A percentile compares a stretch with the other conserved stretches of the same genome.
Conservation (phyloP, 2,797 vertebrate species). For the Dipus sagitta region DNA sequence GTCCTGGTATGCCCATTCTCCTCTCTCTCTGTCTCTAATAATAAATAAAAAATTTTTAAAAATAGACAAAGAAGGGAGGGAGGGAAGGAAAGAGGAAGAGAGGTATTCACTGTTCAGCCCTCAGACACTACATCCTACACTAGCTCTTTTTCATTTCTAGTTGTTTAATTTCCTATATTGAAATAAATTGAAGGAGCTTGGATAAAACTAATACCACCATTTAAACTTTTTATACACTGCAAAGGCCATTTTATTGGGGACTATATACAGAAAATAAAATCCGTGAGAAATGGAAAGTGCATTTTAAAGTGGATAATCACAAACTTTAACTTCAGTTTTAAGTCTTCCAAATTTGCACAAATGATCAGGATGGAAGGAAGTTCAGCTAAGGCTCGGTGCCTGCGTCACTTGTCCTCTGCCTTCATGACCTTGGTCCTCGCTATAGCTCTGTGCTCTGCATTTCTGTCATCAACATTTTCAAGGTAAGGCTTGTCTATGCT, state of each 20-base stretch:
- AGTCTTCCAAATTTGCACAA: conserved; percentile 16
- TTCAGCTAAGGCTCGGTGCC: background rate
- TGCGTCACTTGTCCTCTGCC: background rate
- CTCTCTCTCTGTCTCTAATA: no score
- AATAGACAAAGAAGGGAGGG: background rate
- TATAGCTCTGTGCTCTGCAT: background rate
- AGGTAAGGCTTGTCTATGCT: background rate
- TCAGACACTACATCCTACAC: background rate
- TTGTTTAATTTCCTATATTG: background rate
- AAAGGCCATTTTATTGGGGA: conserved; percentile 41
- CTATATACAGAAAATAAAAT: conserved; percentile 36
- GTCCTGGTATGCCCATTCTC: no score
- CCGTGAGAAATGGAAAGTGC: conserved; percentile 36
- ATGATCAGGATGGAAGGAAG: background rate
- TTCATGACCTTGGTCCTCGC: background rate
- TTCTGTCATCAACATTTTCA: background rate
- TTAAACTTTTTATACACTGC: background rate
- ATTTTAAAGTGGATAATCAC: conserved; percentile 41
- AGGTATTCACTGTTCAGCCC: background rate
- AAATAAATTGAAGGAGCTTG: background rate
- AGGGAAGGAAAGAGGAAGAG: background rate
- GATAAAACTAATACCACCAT: background rate
- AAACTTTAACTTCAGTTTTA: conserved; percentile 23
- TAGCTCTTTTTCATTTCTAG: background rate
- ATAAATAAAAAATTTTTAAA: no score